These are phyloP conservation scores for Pycnomerus fuliginosus DNA, from an alignment of 2,888 invertebrate species.

Conservation along the genomic window DNA sequence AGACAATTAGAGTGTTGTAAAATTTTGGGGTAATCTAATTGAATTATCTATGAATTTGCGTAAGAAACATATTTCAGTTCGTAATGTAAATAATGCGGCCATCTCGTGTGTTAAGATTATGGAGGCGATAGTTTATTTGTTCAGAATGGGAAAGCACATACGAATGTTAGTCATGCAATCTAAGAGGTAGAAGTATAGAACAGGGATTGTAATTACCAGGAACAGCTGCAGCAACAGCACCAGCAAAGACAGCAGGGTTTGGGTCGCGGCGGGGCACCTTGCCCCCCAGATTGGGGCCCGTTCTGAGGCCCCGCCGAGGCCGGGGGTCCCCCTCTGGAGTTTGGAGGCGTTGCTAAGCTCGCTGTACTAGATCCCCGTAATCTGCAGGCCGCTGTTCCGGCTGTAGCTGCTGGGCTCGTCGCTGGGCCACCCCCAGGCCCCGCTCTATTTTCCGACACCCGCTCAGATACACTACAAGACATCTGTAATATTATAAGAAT, in stretches of 20 bases:
- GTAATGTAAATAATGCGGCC: conserved; percentile 17
- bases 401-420: conserved; percentile 29
- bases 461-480: conserved; percentile 61
- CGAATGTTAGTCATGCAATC: conserved; percentile 7
- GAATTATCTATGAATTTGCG: conserved; percentile 16
- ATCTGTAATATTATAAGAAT: too few relatives aligned
- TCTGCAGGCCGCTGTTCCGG: conserved; percentile 46
- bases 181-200: too few relatives aligned
- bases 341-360: conserved; percentile 46
- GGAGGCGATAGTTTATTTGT: conserved; percentile 16
- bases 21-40: too few relatives aligned
- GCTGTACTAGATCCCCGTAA: conserved; percentile 50
- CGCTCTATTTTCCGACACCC: conserved; percentile 50
- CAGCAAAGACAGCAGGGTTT: conserved; percentile 68
- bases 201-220: conserved; percentile 56
- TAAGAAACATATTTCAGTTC: conserved; percentile 18
- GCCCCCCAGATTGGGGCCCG: conserved; percentile 45
- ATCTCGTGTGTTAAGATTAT: conserved; percentile 15
- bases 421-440: conserved; percentile 46
- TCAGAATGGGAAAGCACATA: conserved; percentile 13
- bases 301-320: conserved; percentile 40
- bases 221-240: conserved; percentile 72
- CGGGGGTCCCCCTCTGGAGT: conserved; percentile 44
- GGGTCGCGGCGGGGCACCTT: conserved; percentile 52
- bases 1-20: too few relatives aligned